Percentiles rank a stretch among this genome's conserved stretches.
Conservation (phyloP, 2,113 vertebrate species). For the Chunga burmeisteri region DNA sequence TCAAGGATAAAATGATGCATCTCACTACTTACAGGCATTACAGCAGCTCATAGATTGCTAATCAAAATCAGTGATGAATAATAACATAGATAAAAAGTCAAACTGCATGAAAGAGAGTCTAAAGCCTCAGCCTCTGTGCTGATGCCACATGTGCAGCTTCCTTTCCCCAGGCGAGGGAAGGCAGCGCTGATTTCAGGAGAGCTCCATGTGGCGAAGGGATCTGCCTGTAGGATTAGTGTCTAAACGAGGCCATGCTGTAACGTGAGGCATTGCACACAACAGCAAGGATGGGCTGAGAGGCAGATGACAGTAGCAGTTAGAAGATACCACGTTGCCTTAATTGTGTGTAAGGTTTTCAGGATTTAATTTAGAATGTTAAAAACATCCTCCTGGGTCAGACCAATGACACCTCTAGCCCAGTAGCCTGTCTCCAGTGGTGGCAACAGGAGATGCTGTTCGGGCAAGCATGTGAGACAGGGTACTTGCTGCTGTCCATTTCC, state of each 20-base stretch:
- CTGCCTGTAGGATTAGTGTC: neutral
- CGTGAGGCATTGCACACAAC: neutral
- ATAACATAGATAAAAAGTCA: neutral
- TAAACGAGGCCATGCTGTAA: neutral
- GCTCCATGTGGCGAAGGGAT: neutral
- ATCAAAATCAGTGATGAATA: neutral
- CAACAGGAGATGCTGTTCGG: neutral
- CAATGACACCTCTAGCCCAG: neutral
- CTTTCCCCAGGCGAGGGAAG: neutral
- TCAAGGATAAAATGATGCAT: neutral
- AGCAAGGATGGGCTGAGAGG: neutral
- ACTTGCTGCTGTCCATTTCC: neutral
- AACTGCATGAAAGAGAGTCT: neutral
- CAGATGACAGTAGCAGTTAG: neutral
- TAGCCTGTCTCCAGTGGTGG: neutral
- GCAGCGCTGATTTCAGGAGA: neutral
- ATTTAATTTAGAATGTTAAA: neutral
- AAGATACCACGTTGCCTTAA: neutral
- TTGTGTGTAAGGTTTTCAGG: neutral
- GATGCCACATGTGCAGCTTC: neutral
- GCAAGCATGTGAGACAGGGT: neutral
- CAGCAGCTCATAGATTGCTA: neutral
- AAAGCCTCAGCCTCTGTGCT: neutral
- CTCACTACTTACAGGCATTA: accelerated
- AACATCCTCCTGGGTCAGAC: neutral